Percentiles rank a stretch among this genome's conserved stretches.
phyloP scores from a whole-genome alignment of 2,113 vertebrate genomes.

The Sylvietta virens region DNA sequence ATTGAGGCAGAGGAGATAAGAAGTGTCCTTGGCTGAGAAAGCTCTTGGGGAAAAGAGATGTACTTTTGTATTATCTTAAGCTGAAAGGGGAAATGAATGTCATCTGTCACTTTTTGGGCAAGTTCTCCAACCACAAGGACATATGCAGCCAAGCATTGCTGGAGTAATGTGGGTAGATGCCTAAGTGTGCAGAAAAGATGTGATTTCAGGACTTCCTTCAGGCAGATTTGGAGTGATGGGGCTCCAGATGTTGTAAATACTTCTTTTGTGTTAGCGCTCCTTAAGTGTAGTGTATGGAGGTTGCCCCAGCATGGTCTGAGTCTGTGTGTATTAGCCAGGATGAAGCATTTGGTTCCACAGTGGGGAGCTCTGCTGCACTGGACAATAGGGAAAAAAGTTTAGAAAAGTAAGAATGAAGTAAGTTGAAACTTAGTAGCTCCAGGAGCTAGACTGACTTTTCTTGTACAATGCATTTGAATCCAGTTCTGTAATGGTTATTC shows the following conservation, averaged over 20 bases:
- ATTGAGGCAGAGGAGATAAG: neutral
- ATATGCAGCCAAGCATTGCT: neutral
- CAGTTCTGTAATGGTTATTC: neutral
- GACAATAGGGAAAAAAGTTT: neutral
- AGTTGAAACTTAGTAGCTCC: neutral
- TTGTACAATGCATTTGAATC: neutral
- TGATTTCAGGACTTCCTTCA: neutral
- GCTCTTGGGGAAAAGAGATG: neutral
- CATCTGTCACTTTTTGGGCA: neutral
- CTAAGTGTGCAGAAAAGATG: neutral
- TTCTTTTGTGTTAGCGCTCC: neutral
- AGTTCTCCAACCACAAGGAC: neutral
- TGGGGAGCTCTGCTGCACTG: neutral
- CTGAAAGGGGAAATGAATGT: neutral
- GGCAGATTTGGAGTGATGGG: neutral
- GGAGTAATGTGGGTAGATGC: neutral
- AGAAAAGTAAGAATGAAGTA: neutral
- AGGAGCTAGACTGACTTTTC: neutral
- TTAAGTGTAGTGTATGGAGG: fast-evolving
- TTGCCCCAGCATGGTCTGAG: neutral
- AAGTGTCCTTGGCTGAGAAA: neutral
- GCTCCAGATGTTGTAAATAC: neutral
- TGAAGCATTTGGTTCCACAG: neutral
- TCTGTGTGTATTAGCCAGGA: fast-evolving
- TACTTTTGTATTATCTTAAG: neutral